phyloP scores from a whole-genome alignment of 2,797 vertebrate genomes.

The Tenualosa ilisha region DNA sequence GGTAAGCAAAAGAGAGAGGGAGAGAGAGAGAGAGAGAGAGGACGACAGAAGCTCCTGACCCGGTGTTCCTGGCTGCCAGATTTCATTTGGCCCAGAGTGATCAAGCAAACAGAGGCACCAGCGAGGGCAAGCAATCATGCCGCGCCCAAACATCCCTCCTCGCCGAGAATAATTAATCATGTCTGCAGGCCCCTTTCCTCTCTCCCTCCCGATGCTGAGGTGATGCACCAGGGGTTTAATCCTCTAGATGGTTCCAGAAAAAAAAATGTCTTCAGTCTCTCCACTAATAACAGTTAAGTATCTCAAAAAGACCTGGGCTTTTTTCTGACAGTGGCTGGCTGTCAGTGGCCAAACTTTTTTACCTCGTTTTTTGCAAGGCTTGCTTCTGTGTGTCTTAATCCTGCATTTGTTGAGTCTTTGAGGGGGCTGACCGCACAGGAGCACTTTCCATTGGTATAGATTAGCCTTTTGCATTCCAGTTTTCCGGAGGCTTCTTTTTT shows the following conservation, averaged over 20 bases:
- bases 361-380: neutral
- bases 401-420: neutral
- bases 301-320: neutral
- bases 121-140: slow-evolving; percentile 63
- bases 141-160: slow-evolving; percentile 62
- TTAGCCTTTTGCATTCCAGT: neutral
- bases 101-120: slow-evolving; percentile 62
- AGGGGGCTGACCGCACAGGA: neutral
- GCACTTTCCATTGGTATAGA: neutral
- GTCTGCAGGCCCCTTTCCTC: slow-evolving; percentile 11
- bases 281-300: neutral
- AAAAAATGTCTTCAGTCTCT: neutral
- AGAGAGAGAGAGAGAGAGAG: slow-evolving; percentile 15
- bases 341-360: neutral
- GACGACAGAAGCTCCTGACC: slow-evolving; percentile 60
- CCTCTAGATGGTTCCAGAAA: neutral
- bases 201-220: neutral
- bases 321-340: neutral
- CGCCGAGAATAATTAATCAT: slow-evolving; percentile 71
- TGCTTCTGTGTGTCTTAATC: neutral
- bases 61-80: slow-evolving; percentile 64
- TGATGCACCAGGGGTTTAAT: slow-evolving; percentile 13
- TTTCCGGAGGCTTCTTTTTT: neutral
- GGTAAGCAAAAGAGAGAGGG: slow-evolving; percentile 19
- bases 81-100: slow-evolving; percentile 70